These are phyloP conservation scores for Virgularia gustaviana DNA, from an alignment of 92 coral and sea anemone species.

Conservation along the genomic window DNA sequence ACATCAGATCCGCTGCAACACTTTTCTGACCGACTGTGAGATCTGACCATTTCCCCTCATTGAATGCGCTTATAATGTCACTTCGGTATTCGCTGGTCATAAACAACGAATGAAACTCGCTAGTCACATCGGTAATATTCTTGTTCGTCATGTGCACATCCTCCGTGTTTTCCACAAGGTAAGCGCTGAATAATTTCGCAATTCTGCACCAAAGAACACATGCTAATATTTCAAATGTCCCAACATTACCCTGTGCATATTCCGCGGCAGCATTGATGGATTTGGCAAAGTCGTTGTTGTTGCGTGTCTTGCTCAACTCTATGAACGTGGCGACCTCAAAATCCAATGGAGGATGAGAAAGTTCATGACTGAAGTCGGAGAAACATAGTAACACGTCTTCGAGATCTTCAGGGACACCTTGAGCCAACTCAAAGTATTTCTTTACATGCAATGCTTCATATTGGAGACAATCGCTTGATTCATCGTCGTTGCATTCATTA, in stretches of 20 bases:
- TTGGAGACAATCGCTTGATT: no score
- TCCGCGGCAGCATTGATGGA: conserved; percentile 8
- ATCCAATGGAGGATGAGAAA: conserved; percentile 1
- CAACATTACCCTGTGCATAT: not conserved
- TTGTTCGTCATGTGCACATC: conserved; percentile 10
- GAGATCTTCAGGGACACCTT: conserved; percentile 4
- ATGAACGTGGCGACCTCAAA: not conserved
- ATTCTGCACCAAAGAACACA: conserved; percentile 23
- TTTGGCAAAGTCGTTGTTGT: not conserved
- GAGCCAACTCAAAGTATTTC: conserved; percentile 6
- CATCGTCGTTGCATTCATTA: not conserved
- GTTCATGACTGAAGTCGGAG: conserved; percentile 3
- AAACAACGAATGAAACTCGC: not conserved
- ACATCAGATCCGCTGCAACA: conserved; percentile 9
- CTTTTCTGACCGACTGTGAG: conserved; percentile 5
- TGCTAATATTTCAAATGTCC: not conserved
- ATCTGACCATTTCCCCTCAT: conserved; percentile 5
- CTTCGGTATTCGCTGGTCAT: conserved; percentile 24
- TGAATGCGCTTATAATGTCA: conserved; percentile 19
- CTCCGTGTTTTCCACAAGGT: not conserved
- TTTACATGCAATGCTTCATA: no score
- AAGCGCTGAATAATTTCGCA: not conserved
- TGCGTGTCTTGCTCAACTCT: not conserved
- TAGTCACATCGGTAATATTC: conserved; percentile 1
- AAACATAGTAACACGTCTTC: conserved; percentile 12